Evolutionary conservation across 2,113 vertebrate species (phyloP), one percentile per base, ranked within the genome.

Genomic region (Salvator merianae): DNA sequence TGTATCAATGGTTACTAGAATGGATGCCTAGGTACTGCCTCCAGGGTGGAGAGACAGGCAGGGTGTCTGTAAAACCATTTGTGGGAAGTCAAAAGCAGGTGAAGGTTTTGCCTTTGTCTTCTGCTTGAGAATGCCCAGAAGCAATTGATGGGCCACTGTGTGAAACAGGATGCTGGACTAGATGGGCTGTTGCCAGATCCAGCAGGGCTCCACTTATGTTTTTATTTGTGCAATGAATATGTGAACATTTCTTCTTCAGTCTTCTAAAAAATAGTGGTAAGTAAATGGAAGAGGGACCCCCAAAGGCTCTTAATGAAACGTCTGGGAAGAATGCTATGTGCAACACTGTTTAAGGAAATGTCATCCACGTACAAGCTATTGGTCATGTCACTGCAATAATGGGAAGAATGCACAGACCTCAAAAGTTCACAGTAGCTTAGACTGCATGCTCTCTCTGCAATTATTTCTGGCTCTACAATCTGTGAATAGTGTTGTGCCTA

Each of bases 281-380:
- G 70, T 50, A 9, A 76, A 47, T n/a, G 50, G 22, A 32, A 2
- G 32, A n/a, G 9, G 28, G 32, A 16, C 43, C 30, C 40, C 4
- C 24, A 66, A 53, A 40, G 20, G 66, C 55, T 59, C 55, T 30
- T 32, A 20, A 55, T 59, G 36, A 34, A 84, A 71, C 71, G 26
- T 79, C 28, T 66, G 24, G 38, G 34, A 63, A 34, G 30, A 16
- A 83, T 65, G 20, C 59, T 40, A 43, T 18, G n/a, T 53, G 47
- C 22, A 40, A 66, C 22, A 78, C 68, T 47, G 53, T 38, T 85
- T 85, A 36, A 73, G 43, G 77, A 85, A 85, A 79, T 85, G 69
- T 32, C 62, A 30, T 40, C 43, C 70, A 24, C 50, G n/a, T 69
- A n/a, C 28, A 59, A 73, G 55, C 50, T 79, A 50, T 43, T 79